Base-by-base conservation (phyloP, 2,113 vertebrate species). In the Serranochromis macrocephalus region DNA sequence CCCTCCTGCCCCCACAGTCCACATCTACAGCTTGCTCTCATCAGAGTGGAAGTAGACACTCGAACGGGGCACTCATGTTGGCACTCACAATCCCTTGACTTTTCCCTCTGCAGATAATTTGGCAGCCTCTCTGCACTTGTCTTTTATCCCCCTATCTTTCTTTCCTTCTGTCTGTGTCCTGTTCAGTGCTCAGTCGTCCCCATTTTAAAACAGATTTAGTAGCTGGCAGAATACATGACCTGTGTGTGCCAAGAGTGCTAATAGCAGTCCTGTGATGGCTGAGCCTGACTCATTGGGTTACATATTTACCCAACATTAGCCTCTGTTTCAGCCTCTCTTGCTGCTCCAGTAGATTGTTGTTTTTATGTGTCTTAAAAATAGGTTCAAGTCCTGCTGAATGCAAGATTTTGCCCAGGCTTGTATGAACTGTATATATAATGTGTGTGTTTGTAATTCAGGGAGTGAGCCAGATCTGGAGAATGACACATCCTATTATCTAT, bases 401-500 rank as follows among this genome's bases (percentile, higher is more conserved):
- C 53, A 80, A 61, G 58, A 84, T 73, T 83, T 92, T 73, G 90
- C 86, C 87, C 87, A 73, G 89, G 45, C 88, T 81, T 95, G 90
- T 54, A 79, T 63, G 79, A 14, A 66, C 71, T 83, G 40, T 89
- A 89, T 87, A 81, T 92, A 19, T 75, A 42, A 40, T 82, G 49
- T 87, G 84, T 86, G 85, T 86, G 61, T 85, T 85, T 78, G 88
- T 91, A 83, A 84, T 85, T 93, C 51, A 88, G 82, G 78, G 85
- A 87, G 86, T 90, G 89, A 94, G 90, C 61, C 84, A 91, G 92
- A 92, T 26, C 78, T 83, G 88, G 84, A 91, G 85, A 88, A 89
- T 95, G 92, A 93, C 92, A 95, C 93, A 92, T 92, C 80, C 89
- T 85, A 90, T 94, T 94, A 93, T 93, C 79, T 87, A 80, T 94